Evolutionary conservation across 2,797 vertebrate species (phyloP).

Genomic region (Melanogrammus aeglefinus): DNA sequence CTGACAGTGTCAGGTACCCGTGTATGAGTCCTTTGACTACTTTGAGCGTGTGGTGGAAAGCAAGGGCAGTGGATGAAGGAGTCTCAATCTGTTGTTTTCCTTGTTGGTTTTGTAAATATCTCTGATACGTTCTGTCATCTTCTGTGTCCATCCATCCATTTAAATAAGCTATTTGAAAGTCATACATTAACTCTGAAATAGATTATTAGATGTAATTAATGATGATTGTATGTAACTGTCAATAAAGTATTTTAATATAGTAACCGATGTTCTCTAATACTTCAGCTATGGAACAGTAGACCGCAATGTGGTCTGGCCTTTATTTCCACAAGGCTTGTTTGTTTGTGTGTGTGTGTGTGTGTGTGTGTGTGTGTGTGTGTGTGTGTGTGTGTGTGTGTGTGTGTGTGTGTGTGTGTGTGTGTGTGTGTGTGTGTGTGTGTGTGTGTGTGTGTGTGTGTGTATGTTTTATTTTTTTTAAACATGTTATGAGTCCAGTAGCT

Average conservation of each 20-base stretch:
- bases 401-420: too few relatives aligned
- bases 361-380: too few relatives aligned
- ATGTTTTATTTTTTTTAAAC: too few relatives aligned
- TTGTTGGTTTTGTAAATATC: too few relatives aligned
- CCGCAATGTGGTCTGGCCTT: not conserved
- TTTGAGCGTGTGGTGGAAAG: constrained; percentile 40
- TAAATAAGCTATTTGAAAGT: not conserved
- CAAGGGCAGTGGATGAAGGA: constrained; percentile 17
- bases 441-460: too few relatives aligned
- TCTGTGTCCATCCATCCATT: not conserved
- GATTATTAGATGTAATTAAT: not conserved
- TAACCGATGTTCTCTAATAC: not conserved
- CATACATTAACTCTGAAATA: not conserved
- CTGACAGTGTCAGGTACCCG: constrained; percentile 52
- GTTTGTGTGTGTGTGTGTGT: constrained; percentile 1
- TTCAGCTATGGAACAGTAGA: not conserved
- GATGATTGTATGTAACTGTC: not conserved
- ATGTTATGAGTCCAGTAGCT: too few relatives aligned
- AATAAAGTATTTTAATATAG: not conserved
- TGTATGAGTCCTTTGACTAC: constrained; percentile 61
- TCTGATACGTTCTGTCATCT: too few relatives aligned
- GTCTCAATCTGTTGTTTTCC: too few relatives aligned
- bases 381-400: not conserved
- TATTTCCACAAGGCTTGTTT: not conserved
- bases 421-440: too few relatives aligned